Evolutionary conservation across 1,140 invertebrate genomes (phyloP).

Genomic region (Bombus affinis): DNA sequence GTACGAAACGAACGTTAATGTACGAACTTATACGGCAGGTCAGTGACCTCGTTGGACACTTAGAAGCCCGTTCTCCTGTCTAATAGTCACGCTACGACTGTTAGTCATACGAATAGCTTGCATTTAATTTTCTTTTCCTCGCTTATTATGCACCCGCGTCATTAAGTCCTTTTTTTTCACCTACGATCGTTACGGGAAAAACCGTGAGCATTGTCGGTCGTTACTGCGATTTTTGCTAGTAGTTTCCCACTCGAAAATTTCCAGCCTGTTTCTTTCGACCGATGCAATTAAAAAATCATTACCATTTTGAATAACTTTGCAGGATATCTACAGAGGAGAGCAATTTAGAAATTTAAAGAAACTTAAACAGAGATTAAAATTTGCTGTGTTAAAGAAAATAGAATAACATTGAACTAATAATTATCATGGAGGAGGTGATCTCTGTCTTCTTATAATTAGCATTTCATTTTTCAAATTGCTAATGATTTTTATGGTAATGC

Average conservation of each 20-base stretch:
- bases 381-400: no score
- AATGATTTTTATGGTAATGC: no score
- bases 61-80: constrained; percentile 47
- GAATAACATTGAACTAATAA: no score
- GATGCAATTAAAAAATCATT: neutral
- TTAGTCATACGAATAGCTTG: constrained; percentile 48
- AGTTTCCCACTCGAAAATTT: neutral
- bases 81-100: constrained; percentile 49
- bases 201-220: no score
- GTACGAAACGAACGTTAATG: constrained; percentile 42
- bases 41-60: constrained; percentile 49
- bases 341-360: no score
- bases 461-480: no score
- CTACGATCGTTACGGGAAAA: neutral
- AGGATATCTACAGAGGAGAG: no score
- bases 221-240: neutral
- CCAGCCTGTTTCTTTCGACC: neutral
- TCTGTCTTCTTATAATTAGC: no score
- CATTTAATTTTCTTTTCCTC: constrained; percentile 24
- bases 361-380: no score
- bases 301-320: neutral
- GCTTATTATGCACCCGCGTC: neutral
- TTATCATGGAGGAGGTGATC: no score
- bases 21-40: constrained; percentile 50
- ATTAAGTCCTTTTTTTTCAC: constrained; percentile 1